Percentiles rank a stretch among this genome's conserved stretches.
Conservation (phyloP, 2,888 invertebrate genomes). For the Eumacrocentrus americanus region DNA sequence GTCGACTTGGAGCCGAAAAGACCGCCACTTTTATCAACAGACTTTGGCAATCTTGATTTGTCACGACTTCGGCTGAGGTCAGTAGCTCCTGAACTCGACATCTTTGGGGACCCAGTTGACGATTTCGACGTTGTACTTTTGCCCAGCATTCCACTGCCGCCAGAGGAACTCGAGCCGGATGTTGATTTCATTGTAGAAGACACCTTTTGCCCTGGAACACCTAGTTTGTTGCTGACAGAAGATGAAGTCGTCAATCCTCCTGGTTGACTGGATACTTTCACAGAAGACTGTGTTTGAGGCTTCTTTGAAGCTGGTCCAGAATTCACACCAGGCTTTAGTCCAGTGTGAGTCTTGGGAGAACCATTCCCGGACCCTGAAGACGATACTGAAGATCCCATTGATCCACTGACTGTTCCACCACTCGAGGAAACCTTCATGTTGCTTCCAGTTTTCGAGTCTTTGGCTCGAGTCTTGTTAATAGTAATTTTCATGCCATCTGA, state of each 20-base stretch:
- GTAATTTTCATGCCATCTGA: conserved; percentile 90
- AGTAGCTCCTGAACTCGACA: conserved; percentile 63
- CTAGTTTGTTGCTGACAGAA: conserved; percentile 57
- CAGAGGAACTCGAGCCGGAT: conserved; percentile 48
- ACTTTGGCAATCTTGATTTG: conserved; percentile 68
- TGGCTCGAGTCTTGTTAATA: conserved; percentile 84
- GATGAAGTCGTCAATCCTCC: conserved; percentile 41
- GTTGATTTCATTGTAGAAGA: conserved; percentile 50
- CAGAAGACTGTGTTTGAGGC: conserved; percentile 65
- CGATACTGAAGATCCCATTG: conserved; percentile 60
- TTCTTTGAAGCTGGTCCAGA: conserved; percentile 87
- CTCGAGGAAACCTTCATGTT: conserved; percentile 50
- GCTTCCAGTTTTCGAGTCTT: conserved; percentile 67
- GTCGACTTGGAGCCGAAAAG: conserved; percentile 67
- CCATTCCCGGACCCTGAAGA: conserved; percentile 62
- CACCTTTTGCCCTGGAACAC: conserved; percentile 51
- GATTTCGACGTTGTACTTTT: conserved; percentile 44
- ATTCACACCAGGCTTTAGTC: conserved; percentile 83
- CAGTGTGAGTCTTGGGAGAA: conserved; percentile 82
- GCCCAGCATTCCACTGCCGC: conserved; percentile 40
- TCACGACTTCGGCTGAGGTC: conserved; percentile 71
- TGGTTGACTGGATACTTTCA: conserved; percentile 49
- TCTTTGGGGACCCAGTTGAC: conserved; percentile 69
- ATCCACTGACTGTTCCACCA: conserved; percentile 28
- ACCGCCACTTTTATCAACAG: conserved; percentile 66